phyloP scores from a whole-genome alignment of 2,113 vertebrate genomes.

The human (Homo sapiens) region GRCh38 chr7:7853501-7854000 shows the following conservation, averaged over 20 bases:
- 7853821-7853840: background rate
- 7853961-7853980: background rate
- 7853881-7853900: background rate
- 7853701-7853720: background rate
- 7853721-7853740: background rate
- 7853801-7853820: background rate
- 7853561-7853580: background rate
- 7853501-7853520: slow-evolving; percentile 4
- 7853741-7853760: background rate
- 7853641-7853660: background rate
- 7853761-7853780: background rate
- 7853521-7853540: background rate
- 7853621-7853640: background rate
- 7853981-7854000: background rate
- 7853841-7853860: background rate
- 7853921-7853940: background rate
- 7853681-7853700: background rate
- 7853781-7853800: background rate
- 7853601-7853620: background rate
- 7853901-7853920: background rate
- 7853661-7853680: background rate
- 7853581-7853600: background rate
- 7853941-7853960: background rate
- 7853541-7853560: background rate
- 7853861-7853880: background rate